Evolutionary conservation across 2,113 vertebrate genomes (phyloP), one percentile per base, ranked within the genome.

Genomic region (Sceloporus tristichus): DNA sequence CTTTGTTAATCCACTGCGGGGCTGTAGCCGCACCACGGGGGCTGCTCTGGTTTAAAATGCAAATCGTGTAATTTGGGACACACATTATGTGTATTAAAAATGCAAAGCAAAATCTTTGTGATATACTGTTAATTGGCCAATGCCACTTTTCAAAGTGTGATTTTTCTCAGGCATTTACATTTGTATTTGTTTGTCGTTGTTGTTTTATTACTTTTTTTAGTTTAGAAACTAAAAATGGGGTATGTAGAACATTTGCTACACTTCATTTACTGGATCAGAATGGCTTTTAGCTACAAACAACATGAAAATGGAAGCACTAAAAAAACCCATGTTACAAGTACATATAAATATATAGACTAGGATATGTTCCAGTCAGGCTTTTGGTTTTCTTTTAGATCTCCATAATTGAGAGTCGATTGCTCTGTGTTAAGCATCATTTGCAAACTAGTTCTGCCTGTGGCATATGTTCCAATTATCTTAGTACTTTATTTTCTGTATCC

Each of bases 51-150:
- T 95, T 96, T 95, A 81, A 94, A 94, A 96, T 94, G 94, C 94
- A 95, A 95, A 96, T 95, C 87, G 90, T 94, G 90, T 92, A 95
- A 95, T 96, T 94, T 92, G 93, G 95, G 92, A 93, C 93, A 94
- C 1, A 14, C 89, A 83, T 96, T 95, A 93, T 91, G 90, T 92
- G 91, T 92, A 95, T 95, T 95, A 96, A 95, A 95, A 96, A 95
- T 95, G 94, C 94, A 94, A 95, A 96, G 90, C 86, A 90, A 95
- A 91, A 94, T 91, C 94, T 91, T 88, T 93, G 89, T 91, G 92
- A 94, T 94, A 95, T 42, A 82, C 84, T 84, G 92, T 92, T 95
- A 91, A 96, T 94, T 94, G 92, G 93, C 94, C 92, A 91, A 92
- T 94, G 91, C 88, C 92, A 93, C 88, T 95, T 95, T 91, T 93